Conservation (phyloP, 2,888 invertebrate genomes). For the Cheilosia scutellata region DNA sequence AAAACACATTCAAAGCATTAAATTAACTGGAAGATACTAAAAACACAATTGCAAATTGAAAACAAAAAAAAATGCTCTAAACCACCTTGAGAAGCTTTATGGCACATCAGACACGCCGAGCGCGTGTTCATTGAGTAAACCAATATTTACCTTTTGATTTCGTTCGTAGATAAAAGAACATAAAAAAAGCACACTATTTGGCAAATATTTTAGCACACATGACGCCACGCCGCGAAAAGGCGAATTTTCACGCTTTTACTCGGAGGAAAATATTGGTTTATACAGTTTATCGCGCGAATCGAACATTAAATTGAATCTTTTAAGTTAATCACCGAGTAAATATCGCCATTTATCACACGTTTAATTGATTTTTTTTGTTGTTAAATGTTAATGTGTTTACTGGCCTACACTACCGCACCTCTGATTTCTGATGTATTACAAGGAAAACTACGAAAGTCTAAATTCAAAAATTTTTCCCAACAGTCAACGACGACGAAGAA, state of each 20-base stretch:
- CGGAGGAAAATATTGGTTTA: slow-evolving; percentile 35
- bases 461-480: neutral
- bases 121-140: slow-evolving; percentile 52
- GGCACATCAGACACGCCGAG: neutral
- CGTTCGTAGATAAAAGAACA: slow-evolving; percentile 31
- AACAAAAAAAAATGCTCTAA: neutral
- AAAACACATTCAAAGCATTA: neutral
- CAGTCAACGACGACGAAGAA: slow-evolving; percentile 6
- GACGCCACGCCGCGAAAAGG: slow-evolving; percentile 12
- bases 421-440: slow-evolving; percentile 38
- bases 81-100: slow-evolving; percentile 44
- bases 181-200: slow-evolving; percentile 39
- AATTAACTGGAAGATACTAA: neutral
- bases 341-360: slow-evolving; percentile 47
- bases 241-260: slow-evolving; percentile 45
- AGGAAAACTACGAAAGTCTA: slow-evolving; percentile 45
- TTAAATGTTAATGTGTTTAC: neutral
- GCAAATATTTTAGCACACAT: slow-evolving; percentile 48
- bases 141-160: slow-evolving; percentile 63
- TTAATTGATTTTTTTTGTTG: slow-evolving; percentile 37
- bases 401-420: neutral
- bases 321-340: slow-evolving; percentile 50
- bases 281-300: neutral
- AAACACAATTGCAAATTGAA: neutral
- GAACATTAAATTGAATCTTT: slow-evolving; percentile 47